A percentile compares a stretch with the other conserved stretches of the same genome.
phyloP scores from a whole-genome alignment of 2,113 vertebrate genomes.

The Danionella cerebrum region DNA sequence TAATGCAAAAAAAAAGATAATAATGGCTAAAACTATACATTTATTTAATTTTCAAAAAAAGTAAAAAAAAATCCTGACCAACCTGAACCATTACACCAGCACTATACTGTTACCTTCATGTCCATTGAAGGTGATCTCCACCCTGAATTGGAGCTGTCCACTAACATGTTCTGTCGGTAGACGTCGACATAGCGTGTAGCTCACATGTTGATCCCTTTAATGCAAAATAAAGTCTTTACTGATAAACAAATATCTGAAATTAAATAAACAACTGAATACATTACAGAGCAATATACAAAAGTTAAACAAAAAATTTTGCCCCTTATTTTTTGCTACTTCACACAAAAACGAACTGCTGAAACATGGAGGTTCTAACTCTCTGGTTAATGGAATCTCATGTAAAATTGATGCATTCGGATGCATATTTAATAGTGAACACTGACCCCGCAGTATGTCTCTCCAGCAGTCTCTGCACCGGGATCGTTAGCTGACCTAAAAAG shows the following conservation, averaged over 20 bases:
- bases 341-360: neutral
- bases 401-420: neutral
- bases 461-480: constrained; percentile 87
- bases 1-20: too few relatives aligned
- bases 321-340: neutral
- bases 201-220: constrained; percentile 80
- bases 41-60: too few relatives aligned
- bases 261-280: too few relatives aligned
- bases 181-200: constrained; percentile 84
- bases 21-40: too few relatives aligned
- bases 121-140: constrained; percentile 83
- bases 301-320: too few relatives aligned
- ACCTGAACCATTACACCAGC: too few relatives aligned
- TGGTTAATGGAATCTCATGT: neutral
- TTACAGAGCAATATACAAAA: too few relatives aligned
- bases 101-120: constrained; percentile 74
- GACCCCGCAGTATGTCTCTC: constrained; percentile 86
- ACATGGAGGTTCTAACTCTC: neutral
- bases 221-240: constrained; percentile 21
- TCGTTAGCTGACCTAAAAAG: constrained; percentile 89
- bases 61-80: too few relatives aligned
- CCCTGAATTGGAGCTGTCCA: constrained; percentile 86
- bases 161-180: constrained; percentile 96
- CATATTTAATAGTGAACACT: constrained; percentile 30
- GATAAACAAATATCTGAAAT: too few relatives aligned